Percentiles rank a stretch among this genome's conserved stretches.
These are phyloP conservation scores for Leptinotarsa defecta DNA, from an alignment of 1,140 invertebrate genomes.

Conservation along the genomic window DNA sequence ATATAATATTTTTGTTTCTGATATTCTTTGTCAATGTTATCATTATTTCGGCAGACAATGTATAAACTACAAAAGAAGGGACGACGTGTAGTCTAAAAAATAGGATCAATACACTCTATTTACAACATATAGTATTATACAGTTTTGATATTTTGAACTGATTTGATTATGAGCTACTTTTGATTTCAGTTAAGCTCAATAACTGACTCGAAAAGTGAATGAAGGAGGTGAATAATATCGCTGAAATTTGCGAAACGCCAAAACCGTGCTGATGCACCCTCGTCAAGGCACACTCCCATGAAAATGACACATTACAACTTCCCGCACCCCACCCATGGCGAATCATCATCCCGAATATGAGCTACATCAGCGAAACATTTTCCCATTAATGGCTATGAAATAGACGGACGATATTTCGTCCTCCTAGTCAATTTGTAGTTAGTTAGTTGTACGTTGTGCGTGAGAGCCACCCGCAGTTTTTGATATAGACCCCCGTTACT, in stretches of 20 bases:
- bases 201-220: no score
- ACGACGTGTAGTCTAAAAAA: no score
- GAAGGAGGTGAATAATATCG: no score
- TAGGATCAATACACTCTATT: no score
- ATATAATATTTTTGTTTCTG: no score
- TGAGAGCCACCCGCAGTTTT: conserved; percentile 36
- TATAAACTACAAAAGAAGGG: no score
- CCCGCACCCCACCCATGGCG: not conserved
- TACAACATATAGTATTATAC: no score
- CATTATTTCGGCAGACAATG: no score
- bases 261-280: not conserved
- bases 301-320: not conserved
- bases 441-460: conserved; percentile 1
- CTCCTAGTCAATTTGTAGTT: conserved; percentile 17
- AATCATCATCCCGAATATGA: not conserved
- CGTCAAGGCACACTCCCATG: not conserved
- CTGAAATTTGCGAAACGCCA: not conserved
- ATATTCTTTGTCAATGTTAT: no score
- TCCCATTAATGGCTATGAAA: conserved; percentile 12
- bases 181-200: no score
- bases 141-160: no score
- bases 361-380: not conserved
- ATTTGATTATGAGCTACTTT: no score
- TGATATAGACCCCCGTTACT: conserved; percentile 31
- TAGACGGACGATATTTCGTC: conserved; percentile 11